Evolutionary conservation across 1,140 invertebrate genomes (phyloP), one percentile per base, ranked within the genome.

Genomic region (Heliothis virescens): DNA sequence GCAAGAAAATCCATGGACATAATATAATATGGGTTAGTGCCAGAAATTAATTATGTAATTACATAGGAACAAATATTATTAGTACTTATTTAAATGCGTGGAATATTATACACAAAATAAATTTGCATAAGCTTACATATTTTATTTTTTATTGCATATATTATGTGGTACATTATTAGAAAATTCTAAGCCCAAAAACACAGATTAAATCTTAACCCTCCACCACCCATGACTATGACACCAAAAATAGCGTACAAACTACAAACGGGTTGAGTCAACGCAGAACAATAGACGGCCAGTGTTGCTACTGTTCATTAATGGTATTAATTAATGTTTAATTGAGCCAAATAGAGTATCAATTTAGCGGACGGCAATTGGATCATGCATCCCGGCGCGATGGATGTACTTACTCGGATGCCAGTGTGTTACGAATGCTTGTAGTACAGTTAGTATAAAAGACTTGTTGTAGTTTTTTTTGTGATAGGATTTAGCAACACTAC

Each of bases 271-370:
- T 55, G 78, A 72, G 77, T 84, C 82, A 83, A 78, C 79, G 74
- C 83, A 80, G 85, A 82, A 82, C 83, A 84, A 85, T 84, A 83
- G 82, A 86, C 67, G 81, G 82, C 86, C 89, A 84, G 87, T 91
- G 89, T 91, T 91, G 89, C 90, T 92, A 84, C 87, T 91, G 90
- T 92, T 91, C 90, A 92, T 92, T 92, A 91, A 89, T 84, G 87
- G 85, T 88, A 91, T 87, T 92, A 92, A 92, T 92, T 92, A 91
- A 91, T 90, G 90, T 87, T 92, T 92, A 92, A 92, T 92, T 92
- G 91, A 89, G 85, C 89, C 87, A 92, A 92, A 92, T 92, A 91
- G 90, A 91, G 91, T 92, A 92, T 90, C 91, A 93, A 93, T 93
- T 93, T 91, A 93, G 89, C 87, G 85, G 83, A 91, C 89, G 89